Percentiles rank a stretch among this genome's conserved stretches.
Conservation (phyloP, 2,888 invertebrate genomes). For the Scelioninae gen. 1 region DNA sequence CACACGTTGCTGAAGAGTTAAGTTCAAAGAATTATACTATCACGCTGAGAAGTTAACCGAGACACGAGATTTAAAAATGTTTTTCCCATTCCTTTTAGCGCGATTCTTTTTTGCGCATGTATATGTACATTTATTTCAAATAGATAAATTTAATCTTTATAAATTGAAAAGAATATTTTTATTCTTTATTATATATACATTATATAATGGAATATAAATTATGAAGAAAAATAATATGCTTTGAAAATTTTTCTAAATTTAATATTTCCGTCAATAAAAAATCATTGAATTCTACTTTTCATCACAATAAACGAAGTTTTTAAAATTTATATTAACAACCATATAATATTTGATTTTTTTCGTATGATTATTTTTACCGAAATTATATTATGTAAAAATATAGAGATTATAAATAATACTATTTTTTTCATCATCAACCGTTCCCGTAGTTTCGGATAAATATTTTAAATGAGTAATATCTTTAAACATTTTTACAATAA, state of each 20-base stretch:
- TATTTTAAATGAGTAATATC: slow-evolving; percentile 2
- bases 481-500: slow-evolving; percentile 23
- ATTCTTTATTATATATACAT: neutral
- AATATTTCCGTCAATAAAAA: no score
- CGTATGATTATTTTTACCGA: no score
- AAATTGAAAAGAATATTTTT: neutral
- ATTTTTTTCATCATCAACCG: neutral
- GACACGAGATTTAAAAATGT: slow-evolving; percentile 48
- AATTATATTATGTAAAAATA: neutral
- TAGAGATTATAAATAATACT: neutral
- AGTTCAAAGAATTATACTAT: slow-evolving; percentile 67
- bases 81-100: slow-evolving; percentile 26
- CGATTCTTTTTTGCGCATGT: slow-evolving; percentile 20
- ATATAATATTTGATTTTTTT: no score
- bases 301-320: no score
- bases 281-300: no score
- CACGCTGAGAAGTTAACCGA: slow-evolving; percentile 62
- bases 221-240: neutral
- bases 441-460: neutral
- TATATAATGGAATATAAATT: neutral
- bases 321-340: no score
- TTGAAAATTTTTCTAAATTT: no score
- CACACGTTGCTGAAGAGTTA: slow-evolving; percentile 64
- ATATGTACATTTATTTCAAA: neutral
- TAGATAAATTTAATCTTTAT: no score